Conservation (phyloP, 2,888 invertebrate genomes). For the Lutraria lutraria region DNA sequence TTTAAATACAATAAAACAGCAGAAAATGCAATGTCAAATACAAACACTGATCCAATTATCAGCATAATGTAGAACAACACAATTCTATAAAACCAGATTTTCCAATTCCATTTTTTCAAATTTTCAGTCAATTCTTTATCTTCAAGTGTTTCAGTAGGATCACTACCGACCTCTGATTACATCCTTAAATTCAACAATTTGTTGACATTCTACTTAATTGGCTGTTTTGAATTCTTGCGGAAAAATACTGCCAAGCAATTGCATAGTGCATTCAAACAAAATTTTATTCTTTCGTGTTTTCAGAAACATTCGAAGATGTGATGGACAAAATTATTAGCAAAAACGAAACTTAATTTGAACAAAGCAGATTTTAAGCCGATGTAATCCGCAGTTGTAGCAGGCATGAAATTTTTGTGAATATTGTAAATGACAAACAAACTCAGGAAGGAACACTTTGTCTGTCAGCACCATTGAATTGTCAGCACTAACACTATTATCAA, state of each 20-base stretch:
- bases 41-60: no score
- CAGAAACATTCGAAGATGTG: not conserved
- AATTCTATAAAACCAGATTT: not conserved
- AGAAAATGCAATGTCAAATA: no score
- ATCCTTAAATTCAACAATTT: constrained; percentile 4
- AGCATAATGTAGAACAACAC: no score
- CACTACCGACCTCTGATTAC: not conserved
- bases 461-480: not conserved
- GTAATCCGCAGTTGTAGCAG: not conserved
- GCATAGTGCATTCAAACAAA: not conserved
- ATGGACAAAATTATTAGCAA: constrained; percentile 7
- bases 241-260: not conserved
- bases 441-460: not conserved
- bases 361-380: constrained; percentile 14
- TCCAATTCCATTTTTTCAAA: not conserved
- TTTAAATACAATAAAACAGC: no score
- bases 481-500: not conserved
- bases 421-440: not conserved
- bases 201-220: constrained; percentile 12
- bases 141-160: not conserved
- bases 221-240: not conserved
- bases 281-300: constrained; percentile 2
- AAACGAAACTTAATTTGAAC: constrained; percentile 16
- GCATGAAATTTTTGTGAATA: not conserved
- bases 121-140: not conserved